Conservation (phyloP, 1,140 invertebrate genomes). For the Druon quercuslanigerum region DNA sequence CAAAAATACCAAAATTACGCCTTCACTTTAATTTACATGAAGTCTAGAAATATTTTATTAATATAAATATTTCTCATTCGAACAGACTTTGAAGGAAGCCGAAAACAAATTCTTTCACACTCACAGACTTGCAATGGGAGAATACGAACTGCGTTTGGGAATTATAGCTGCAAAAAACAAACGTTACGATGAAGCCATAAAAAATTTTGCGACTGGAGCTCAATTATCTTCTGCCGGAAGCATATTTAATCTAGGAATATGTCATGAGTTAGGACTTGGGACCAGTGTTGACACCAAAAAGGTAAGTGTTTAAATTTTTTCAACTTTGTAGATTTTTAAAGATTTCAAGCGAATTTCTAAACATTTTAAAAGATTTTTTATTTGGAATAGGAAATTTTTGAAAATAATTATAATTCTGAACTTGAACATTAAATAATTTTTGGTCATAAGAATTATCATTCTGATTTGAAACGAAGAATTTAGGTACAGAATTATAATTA, state of each 20-base stretch:
- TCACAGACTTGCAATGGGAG: slow-evolving; percentile 62
- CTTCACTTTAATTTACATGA: slow-evolving; percentile 20
- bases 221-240: slow-evolving; percentile 77
- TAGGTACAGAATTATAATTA: too few species aligned
- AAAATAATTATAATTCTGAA: too few species aligned
- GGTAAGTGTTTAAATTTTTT: slow-evolving; percentile 71
- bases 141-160: slow-evolving; percentile 67
- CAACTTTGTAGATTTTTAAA: too few species aligned
- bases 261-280: slow-evolving; percentile 79
- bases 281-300: slow-evolving; percentile 76
- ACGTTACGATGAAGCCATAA: slow-evolving; percentile 66
- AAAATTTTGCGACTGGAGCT: slow-evolving; percentile 75
- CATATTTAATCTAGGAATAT: slow-evolving; percentile 79
- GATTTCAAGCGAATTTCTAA: too few species aligned
- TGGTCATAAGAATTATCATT: too few species aligned
- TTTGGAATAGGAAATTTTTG: too few species aligned
- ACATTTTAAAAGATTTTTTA: not conserved
- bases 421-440: too few species aligned
- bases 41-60: slow-evolving; percentile 18
- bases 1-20: not conserved
- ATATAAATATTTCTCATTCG: slow-evolving; percentile 9
- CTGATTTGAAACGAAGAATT: too few species aligned
- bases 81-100: slow-evolving; percentile 61
- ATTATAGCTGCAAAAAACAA: slow-evolving; percentile 66
- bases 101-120: slow-evolving; percentile 55